phyloP scores from a whole-genome alignment of 2,797 vertebrate species.

The Protonibea diacanthus region DNA sequence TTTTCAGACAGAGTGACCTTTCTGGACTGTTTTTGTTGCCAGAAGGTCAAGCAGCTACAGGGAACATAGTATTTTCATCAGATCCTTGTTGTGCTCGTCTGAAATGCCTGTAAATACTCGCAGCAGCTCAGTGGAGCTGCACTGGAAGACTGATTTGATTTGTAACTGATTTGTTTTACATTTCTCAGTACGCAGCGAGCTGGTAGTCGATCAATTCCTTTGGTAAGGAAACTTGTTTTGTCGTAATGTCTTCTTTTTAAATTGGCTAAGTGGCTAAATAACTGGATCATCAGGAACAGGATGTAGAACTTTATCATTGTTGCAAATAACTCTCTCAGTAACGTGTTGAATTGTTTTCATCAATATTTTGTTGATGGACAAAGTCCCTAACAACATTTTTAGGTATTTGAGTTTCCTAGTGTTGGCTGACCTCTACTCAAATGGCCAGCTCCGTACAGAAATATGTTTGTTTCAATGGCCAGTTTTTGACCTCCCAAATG shows the following conservation, averaged over 20 bases:
- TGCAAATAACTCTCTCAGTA: neutral
- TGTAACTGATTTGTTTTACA: conserved; percentile 10
- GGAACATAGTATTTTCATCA: conserved; percentile 30
- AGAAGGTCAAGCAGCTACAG: conserved; percentile 53
- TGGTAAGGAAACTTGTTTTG: neutral
- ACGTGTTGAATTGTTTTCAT: too few species aligned
- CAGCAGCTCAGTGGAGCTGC: conserved; percentile 8
- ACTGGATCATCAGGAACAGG: neutral
- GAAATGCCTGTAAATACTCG: conserved; percentile 39
- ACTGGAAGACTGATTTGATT: neutral
- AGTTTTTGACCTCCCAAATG: neutral
- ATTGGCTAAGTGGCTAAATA: neutral
- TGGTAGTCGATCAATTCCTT: neutral
- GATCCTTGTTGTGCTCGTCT: conserved; percentile 24
- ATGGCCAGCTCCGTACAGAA: neutral
- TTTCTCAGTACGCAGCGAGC: neutral
- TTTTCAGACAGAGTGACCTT: conserved; percentile 54
- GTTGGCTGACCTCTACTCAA: neutral
- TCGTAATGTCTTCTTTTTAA: neutral
- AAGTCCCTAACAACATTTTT: too few species aligned
- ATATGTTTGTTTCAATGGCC: neutral
- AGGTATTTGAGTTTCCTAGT: neutral
- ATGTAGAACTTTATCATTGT: neutral
- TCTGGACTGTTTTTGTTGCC: conserved; percentile 38
- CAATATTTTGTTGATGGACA: too few species aligned